These are phyloP conservation scores for Lerema accius DNA, from an alignment of 1,140 invertebrate species.

Conservation along the genomic window DNA sequence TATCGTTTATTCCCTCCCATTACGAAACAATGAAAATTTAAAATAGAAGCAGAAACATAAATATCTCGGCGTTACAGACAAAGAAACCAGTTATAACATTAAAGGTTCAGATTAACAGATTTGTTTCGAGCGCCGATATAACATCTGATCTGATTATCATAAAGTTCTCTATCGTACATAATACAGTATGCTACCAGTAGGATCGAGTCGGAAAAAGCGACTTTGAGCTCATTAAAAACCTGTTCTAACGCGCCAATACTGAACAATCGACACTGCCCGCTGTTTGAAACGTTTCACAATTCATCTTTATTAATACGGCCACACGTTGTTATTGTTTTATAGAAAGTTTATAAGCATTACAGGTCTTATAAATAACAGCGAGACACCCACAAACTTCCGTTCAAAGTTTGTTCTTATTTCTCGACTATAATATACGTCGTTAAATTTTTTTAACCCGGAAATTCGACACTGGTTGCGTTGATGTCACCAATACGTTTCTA, in stretches of 20 bases:
- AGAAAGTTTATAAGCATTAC: conserved; percentile 48
- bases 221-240: conserved; percentile 45
- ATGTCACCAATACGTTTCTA: too few species aligned
- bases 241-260: conserved; percentile 41
- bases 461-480: too few species aligned
- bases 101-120: conserved; percentile 27
- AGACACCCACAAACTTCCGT: conserved; percentile 61
- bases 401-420: background rate
- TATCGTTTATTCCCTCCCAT: conserved; percentile 31
- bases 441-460: too few species aligned
- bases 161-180: conserved; percentile 31
- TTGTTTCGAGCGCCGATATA: conserved; percentile 23
- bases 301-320: conserved; percentile 45
- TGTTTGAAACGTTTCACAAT: conserved; percentile 46
- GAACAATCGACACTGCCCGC: conserved; percentile 41
- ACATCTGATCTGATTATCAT: conserved; percentile 38
- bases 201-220: conserved; percentile 39
- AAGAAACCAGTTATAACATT: conserved; percentile 28
- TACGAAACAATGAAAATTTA: conserved; percentile 18
- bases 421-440: too few species aligned
- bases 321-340: conserved; percentile 44
- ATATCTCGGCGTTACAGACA: conserved; percentile 20
- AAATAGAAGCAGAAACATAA: conserved; percentile 27
- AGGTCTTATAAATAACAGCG: conserved; percentile 56
- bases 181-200: conserved; percentile 35